Evolutionary conservation across 2,888 invertebrate genomes (phyloP).

Genomic region (Abscondita cerata): DNA sequence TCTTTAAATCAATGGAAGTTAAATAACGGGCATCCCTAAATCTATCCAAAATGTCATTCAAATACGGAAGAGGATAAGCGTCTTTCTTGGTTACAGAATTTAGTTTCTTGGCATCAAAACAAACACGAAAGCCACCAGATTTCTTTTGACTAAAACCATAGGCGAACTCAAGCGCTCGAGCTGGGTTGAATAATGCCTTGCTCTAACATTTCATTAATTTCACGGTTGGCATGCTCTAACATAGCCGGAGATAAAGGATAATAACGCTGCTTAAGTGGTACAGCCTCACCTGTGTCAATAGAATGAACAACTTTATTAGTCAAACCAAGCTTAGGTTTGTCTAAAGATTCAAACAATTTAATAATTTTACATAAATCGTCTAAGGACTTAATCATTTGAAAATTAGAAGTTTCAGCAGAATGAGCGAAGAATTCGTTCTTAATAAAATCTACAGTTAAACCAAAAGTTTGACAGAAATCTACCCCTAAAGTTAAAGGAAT

Average conservation of each 20-base stretch:
- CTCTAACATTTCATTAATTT: conserved; percentile 10
- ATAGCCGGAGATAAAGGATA: no score
- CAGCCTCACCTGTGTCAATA: conserved; percentile 28
- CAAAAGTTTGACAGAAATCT: conserved; percentile 9
- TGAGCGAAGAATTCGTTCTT: background rate
- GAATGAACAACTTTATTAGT: background rate
- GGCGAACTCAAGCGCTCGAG: conserved; percentile 38
- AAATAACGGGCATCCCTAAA: conserved; percentile 40
- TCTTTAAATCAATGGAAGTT: conserved; percentile 38
- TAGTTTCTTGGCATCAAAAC: conserved; percentile 43
- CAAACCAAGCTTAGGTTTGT: background rate
- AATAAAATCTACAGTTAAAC: background rate
- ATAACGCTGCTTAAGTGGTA: conserved; percentile 35
- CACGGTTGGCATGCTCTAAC: conserved; percentile 17
- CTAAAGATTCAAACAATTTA: background rate
- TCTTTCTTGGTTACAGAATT: no score
- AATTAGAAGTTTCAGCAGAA: background rate
- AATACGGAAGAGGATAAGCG: conserved; percentile 42
- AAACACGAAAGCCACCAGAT: conserved; percentile 37
- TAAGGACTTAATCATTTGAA: background rate
- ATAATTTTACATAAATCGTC: background rate
- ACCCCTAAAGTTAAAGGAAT: conserved; percentile 1
- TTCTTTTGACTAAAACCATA: conserved; percentile 29
- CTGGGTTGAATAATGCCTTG: background rate
- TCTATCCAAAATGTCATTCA: conserved; percentile 38